phyloP scores from a whole-genome alignment of 2,888 invertebrate genomes.

The Volucella inflata region DNA sequence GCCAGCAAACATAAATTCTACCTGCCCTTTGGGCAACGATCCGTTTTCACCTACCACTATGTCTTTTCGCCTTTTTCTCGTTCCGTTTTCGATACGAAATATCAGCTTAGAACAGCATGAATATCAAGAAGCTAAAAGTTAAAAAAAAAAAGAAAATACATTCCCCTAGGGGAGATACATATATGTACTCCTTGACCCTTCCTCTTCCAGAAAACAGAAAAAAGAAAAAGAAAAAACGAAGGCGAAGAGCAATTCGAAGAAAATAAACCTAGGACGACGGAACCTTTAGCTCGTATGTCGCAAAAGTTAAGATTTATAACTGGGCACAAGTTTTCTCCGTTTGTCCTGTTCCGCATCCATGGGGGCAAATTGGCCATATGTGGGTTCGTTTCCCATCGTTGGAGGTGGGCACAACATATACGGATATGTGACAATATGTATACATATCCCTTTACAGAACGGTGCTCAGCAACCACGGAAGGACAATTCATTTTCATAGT shows the following conservation, averaged over 20 bases:
- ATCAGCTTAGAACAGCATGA: constrained; percentile 73
- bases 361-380: constrained; percentile 76
- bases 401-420: neutral
- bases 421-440: constrained; percentile 58
- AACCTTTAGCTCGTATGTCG: constrained; percentile 59
- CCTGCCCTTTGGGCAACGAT: constrained; percentile 58
- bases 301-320: constrained; percentile 76
- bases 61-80: constrained; percentile 14
- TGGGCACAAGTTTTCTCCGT: constrained; percentile 75
- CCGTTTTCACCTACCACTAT: constrained; percentile 67
- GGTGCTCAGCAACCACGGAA: constrained; percentile 69
- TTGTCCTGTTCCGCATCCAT: constrained; percentile 73
- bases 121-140: constrained; percentile 75
- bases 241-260: constrained; percentile 43
- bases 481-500: constrained; percentile 76
- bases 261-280: constrained; percentile 74
- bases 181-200: too few relatives aligned
- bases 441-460: constrained; percentile 57
- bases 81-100: constrained; percentile 6
- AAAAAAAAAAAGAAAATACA: constrained; percentile 74
- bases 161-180: constrained; percentile 66
- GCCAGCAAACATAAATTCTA: constrained; percentile 73
- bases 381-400: constrained; percentile 44
- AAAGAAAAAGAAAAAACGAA: constrained; percentile 45
- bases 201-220: too few relatives aligned